Evolutionary conservation across 1,140 invertebrate genomes (phyloP), one percentile per base, ranked within the genome.

Genomic region (Brachionus sp.): DNA sequence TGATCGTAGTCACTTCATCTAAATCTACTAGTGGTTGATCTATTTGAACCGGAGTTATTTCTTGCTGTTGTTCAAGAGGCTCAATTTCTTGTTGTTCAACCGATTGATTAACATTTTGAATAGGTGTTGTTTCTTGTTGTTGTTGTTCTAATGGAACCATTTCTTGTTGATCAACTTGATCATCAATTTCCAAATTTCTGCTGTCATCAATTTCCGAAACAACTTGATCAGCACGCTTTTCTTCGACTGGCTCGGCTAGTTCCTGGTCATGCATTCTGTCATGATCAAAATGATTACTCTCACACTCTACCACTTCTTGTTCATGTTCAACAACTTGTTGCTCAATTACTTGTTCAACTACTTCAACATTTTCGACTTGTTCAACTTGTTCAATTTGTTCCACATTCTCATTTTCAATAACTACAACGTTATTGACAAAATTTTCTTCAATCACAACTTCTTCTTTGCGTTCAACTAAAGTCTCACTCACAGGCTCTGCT

Each of bases 381-480:
- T n/a, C 57, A 19, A 75, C 42, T 29, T 53, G 44, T 77, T 84
- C 84, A 44, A 53, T 62, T 35, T 84, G 46, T 19, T 64, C 82
- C n/a, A 82, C 77, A 46, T 68, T 44, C 53, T 84, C 53, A n/a
- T 25, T 70, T 73, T 75, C 68, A 12, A 70, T 4, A 78, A 75
- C 62, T 77, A 84, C 82, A 46, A 84, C 53, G 35, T 39, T 73
- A 19, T 68, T 75, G 1, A 35, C 46, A 53, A 35, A 39, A 84
- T 85, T 77, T n/a, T 83, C 37, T 25, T 62, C 39, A 10, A 66
- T 57, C 33, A 46, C 84, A 83, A 42, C 73, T 35, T 85, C 62
- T 75, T 86, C 85, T 57, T 86, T 84, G 33, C 84, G 84, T 35
- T 84, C 78, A 78, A 85, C 83, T 85, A 86, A 85, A 83, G 85